phyloP scores from a whole-genome alignment of 1,140 invertebrate genomes.

The Pteromalus puparum region DNA sequence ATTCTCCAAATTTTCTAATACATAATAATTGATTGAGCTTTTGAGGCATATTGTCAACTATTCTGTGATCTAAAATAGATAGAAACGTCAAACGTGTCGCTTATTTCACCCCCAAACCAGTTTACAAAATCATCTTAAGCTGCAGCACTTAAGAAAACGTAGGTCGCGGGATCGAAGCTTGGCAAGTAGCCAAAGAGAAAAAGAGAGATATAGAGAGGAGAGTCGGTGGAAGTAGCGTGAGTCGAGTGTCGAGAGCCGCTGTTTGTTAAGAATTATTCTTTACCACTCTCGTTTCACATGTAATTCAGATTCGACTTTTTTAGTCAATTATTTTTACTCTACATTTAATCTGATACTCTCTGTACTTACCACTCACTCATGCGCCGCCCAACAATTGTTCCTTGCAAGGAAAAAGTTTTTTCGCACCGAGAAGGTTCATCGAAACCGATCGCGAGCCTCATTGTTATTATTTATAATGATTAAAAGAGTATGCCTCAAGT shows the following conservation, averaged over 20 bases:
- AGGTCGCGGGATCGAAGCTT: slow-evolving; percentile 37
- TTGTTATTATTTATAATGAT: neutral
- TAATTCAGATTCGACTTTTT: slow-evolving; percentile 35
- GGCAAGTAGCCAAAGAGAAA: slow-evolving; percentile 34
- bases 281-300: slow-evolving; percentile 32
- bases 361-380: slow-evolving; percentile 75
- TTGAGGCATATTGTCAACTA: neutral
- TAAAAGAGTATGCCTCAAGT: neutral
- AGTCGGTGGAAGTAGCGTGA: slow-evolving; percentile 62
- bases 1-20: neutral
- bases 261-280: slow-evolving; percentile 48
- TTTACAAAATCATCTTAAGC: neutral
- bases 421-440: slow-evolving; percentile 60
- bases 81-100: no score
- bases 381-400: slow-evolving; percentile 68
- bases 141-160: neutral
- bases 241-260: slow-evolving; percentile 65
- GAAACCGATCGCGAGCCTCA: neutral
- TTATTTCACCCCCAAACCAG: no score
- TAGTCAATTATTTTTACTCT: slow-evolving; percentile 33
- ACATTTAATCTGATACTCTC: slow-evolving; percentile 55
- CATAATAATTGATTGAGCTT: neutral
- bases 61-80: neutral
- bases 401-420: slow-evolving; percentile 67
- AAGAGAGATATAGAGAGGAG: slow-evolving; percentile 40